Evolutionary conservation across 2,797 vertebrate genomes (phyloP), one percentile per base, ranked within the genome.

Genomic region (Mergus octosetaceus): DNA sequence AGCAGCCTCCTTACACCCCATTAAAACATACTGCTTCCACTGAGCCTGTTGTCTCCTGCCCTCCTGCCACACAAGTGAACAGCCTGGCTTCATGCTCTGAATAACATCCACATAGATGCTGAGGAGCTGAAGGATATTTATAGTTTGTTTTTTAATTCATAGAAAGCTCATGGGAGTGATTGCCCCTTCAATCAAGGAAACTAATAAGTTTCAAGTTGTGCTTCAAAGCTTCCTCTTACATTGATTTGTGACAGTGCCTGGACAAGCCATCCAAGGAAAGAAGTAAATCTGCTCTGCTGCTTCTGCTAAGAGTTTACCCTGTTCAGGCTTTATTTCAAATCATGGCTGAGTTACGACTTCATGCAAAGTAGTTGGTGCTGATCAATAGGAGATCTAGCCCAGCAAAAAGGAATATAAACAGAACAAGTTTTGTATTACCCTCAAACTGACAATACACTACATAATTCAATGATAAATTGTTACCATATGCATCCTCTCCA

Each of bases 251-350:
- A 91, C 12, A 62, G 30, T 69, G 54, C 25, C 87, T 82, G 49
- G 61, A 89, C 77, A 87, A 96, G 80, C 80, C 85, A 92, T 19
- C 56, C 66, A 71, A 6, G 24, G 27, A 94, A 88, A 86, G 60
- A 65, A 83, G 32, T 47, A 88, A 93, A 94, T 73, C 7, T 85
- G 25, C 72, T 47, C 68, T 77, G 69, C 57, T 87, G 45, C 81
- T 84, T 39, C 92, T 85, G 76, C 73, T 70, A 95, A 66, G 60
- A 85, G n/a, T 60, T 77, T 73, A 79, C 76, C 20, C 51, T 30
- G 38, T 43, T 92, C 76, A 47, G 38, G 25, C 58, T 84, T 95
- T 83, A 80, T 34, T 75, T 76, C 27, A 21, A 24, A 49, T 43
- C 30, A 27, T 32, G 53, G 71, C 36, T 51, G 32, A 78, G n/a